Conservation (phyloP, 2,888 invertebrate species). For the Leptinotarsa haldemani region DNA sequence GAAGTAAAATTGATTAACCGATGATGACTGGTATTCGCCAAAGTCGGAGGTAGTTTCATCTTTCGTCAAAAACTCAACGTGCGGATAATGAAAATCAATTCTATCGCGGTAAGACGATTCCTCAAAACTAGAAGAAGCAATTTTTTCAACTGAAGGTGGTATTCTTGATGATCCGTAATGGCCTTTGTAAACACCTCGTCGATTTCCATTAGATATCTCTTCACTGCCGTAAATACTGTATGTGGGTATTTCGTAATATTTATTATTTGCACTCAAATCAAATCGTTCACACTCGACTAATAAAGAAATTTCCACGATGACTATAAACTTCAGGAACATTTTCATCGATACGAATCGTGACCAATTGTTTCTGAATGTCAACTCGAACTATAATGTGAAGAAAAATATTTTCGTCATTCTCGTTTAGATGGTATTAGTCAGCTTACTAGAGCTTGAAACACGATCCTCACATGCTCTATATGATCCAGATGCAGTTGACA, state of each 20-base stretch:
- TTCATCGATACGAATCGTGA: not conserved
- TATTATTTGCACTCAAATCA: not conserved
- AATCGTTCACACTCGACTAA: not conserved
- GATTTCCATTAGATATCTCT: conserved; percentile 31
- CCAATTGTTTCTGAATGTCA: conserved; percentile 11
- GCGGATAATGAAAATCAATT: conserved; percentile 45
- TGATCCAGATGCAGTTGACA: conserved; percentile 15
- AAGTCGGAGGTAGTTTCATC: conserved; percentile 47
- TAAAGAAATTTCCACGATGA: conserved; percentile 1
- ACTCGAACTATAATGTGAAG: conserved; percentile 19
- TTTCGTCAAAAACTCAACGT: conserved; percentile 40
- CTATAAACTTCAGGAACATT: conserved; percentile 17
- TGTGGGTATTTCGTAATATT: conserved; percentile 8
- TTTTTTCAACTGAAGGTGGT: conserved; percentile 5
- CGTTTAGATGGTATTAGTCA: conserved; percentile 25
- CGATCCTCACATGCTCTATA: conserved; percentile 41
- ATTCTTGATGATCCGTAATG: not conserved
- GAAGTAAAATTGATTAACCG: conserved; percentile 28
- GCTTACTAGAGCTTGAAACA: conserved; percentile 45
- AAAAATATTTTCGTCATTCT: conserved; percentile 26
- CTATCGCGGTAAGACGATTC: conserved; percentile 31
- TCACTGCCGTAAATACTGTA: conserved; percentile 33
- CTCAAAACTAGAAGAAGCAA: conserved; percentile 8
- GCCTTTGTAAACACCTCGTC: conserved; percentile 14
- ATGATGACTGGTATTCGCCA: conserved; percentile 33